Evolutionary conservation across 2,888 invertebrate species (phyloP).

Genomic region (Latrodectus elegans): DNA sequence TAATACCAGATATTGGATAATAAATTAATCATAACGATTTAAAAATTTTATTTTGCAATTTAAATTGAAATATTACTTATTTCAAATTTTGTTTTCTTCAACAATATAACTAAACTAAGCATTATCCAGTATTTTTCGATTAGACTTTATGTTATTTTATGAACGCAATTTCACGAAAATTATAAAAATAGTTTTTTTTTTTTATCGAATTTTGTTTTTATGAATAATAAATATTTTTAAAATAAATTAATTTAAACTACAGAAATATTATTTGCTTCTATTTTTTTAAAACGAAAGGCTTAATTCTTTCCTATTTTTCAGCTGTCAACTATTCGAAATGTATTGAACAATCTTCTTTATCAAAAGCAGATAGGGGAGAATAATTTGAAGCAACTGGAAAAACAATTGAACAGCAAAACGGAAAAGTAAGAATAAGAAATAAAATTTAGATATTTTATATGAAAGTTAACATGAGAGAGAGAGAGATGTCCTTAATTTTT

Average conservation of each 20-base stretch:
- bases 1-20: too few species aligned
- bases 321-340: conserved; percentile 41
- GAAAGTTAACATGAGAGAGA: too few species aligned
- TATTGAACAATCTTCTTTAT: conserved; percentile 39
- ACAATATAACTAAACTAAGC: too few species aligned
- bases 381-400: conserved; percentile 37
- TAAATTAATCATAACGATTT: too few species aligned
- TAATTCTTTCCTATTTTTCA: conserved; percentile 22
- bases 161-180: too few species aligned
- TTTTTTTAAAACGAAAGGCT: background rate
- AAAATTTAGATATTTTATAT: too few species aligned
- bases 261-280: background rate
- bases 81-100: too few species aligned
- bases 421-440: conserved; percentile 22
- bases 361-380: conserved; percentile 51
- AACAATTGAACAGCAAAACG: conserved; percentile 36
- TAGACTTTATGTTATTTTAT: too few species aligned
- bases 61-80: too few species aligned
- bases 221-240: background rate
- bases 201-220: background rate
- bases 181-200: background rate
- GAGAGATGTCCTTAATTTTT: too few species aligned
- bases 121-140: too few species aligned
- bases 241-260: background rate
- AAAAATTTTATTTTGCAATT: too few species aligned